Evolutionary conservation across 2,797 vertebrate species (phyloP).

Genomic region (Malacoctenus gilli): DNA sequence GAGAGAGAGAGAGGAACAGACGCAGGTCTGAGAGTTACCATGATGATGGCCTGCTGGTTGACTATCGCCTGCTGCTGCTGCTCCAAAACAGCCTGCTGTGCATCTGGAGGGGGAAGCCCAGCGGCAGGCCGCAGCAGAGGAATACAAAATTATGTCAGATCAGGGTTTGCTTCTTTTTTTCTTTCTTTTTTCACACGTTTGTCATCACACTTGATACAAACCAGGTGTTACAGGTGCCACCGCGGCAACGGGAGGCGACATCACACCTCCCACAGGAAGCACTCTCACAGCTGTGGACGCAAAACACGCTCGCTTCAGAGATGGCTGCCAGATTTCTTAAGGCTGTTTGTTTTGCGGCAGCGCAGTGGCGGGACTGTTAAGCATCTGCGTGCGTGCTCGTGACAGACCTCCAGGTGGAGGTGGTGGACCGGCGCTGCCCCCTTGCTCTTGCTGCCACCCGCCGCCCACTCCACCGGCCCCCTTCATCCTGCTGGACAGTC

Average conservation of each 20-base stretch:
- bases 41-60: slow-evolving; percentile 83
- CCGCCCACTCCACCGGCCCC: slow-evolving; percentile 73
- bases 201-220: slow-evolving; percentile 56
- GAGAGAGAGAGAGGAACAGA: slow-evolving; percentile 35
- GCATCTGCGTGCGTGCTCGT: neutral
- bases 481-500: slow-evolving; percentile 68
- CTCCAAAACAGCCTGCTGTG: slow-evolving; percentile 72
- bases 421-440: slow-evolving; percentile 49
- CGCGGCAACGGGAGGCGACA: slow-evolving; percentile 68
- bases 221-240: slow-evolving; percentile 73
- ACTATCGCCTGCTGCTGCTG: slow-evolving; percentile 81
- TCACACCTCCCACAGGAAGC: slow-evolving; percentile 77
- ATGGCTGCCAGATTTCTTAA: slow-evolving; percentile 14
- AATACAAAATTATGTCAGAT: slow-evolving; percentile 22
- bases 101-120: slow-evolving; percentile 70
- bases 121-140: slow-evolving; percentile 26
- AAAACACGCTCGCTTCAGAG: slow-evolving; percentile 22
- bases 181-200: slow-evolving; percentile 21
- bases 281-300: slow-evolving; percentile 75
- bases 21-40: slow-evolving; percentile 75
- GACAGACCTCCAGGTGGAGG: slow-evolving; percentile 74
- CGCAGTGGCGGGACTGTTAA: neutral
- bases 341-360: slow-evolving; percentile 4
- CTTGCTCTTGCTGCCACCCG: slow-evolving; percentile 53
- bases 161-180: neutral